A percentile compares a stretch with the other conserved stretches of the same genome.
Evolutionary conservation across 1,140 invertebrate genomes (phyloP).

Genomic region (Heliothis subflexa): DNA sequence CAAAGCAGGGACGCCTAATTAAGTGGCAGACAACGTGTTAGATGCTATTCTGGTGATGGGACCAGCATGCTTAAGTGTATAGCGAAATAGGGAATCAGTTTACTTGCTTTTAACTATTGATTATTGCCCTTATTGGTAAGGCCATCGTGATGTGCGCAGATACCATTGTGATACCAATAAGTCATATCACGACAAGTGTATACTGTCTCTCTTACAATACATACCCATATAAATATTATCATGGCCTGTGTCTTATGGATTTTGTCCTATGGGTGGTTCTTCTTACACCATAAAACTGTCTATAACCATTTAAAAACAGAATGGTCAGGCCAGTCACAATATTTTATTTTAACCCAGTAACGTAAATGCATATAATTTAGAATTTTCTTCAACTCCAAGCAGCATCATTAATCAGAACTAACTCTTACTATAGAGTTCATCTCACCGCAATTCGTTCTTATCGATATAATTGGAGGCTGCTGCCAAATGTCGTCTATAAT

Average conservation of each 20-base stretch:
- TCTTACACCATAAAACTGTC: too few species aligned
- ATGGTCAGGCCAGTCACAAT: too few species aligned
- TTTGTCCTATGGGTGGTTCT: too few species aligned
- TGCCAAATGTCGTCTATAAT: constrained; percentile 3
- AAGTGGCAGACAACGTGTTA: constrained; percentile 12
- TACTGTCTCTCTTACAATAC: too few species aligned
- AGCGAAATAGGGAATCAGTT: neutral
- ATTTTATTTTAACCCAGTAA: too few species aligned
- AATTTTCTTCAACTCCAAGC: neutral
- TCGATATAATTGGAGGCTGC: constrained; percentile 1
- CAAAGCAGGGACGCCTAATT: neutral
- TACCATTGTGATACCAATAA: too few species aligned
- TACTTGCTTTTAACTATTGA: neutral
- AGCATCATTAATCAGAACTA: neutral
- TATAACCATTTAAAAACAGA: too few species aligned
- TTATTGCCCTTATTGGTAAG: neutral
- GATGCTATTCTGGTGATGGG: neutral
- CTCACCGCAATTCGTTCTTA: neutral
- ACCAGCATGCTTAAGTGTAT: neutral
- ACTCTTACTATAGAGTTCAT: neutral
- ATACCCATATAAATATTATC: too few species aligned
- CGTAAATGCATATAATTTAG: too few species aligned
- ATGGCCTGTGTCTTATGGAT: too few species aligned
- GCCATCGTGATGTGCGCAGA: neutral
- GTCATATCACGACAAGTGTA: too few species aligned